Conservation (phyloP, 2,888 invertebrate genomes). For the Tipula confusa region DNA sequence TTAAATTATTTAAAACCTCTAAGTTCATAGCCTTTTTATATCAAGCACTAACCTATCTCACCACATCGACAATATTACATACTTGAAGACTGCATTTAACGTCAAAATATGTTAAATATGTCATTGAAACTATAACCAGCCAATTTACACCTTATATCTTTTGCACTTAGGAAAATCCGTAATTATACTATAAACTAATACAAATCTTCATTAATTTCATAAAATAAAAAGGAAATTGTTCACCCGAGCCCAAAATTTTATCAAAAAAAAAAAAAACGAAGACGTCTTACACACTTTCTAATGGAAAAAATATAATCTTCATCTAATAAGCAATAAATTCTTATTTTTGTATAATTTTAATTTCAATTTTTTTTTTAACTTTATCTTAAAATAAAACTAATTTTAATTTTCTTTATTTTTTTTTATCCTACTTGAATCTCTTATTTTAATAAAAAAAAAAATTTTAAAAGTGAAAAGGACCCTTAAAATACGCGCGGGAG, state of each 20-base stretch:
- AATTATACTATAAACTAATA: background rate
- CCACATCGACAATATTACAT: too few species aligned
- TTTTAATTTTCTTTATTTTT: conserved; percentile 7
- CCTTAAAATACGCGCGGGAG: conserved; percentile 25
- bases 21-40: too few species aligned
- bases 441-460: background rate
- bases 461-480: conserved; percentile 15
- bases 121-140: background rate
- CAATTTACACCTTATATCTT: background rate
- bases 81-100: background rate
- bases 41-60: too few species aligned
- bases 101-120: background rate
- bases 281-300: conserved; percentile 5
- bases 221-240: background rate
- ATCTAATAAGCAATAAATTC: conserved; percentile 25
- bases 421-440: conserved; percentile 25
- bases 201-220: background rate
- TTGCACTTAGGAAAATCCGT: background rate
- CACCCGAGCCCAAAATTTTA: background rate
- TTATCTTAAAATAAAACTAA: conserved; percentile 20
- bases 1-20: too few species aligned
- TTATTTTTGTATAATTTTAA: conserved; percentile 25
- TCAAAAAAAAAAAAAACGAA: background rate
- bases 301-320: conserved; percentile 25
- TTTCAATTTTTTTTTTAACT: conserved; percentile 25